Evolutionary conservation across 2,888 invertebrate species (phyloP).

Genomic region (Zelleria hepariella): DNA sequence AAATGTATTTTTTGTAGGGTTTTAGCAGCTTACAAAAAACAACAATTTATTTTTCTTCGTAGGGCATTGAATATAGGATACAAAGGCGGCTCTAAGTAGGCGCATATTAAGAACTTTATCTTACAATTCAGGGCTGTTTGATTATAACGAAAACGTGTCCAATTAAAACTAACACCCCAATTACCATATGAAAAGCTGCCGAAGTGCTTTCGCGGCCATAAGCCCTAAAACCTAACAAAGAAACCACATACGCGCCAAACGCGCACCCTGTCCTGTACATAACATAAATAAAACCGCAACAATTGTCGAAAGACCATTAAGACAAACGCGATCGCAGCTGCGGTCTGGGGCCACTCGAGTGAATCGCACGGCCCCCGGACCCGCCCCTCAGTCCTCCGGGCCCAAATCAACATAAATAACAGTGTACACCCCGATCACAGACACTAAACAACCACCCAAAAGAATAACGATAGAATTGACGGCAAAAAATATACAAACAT

Average conservation of each 20-base stretch:
- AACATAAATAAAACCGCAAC: slow-evolving; percentile 46
- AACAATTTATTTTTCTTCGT: neutral
- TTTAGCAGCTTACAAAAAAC: neutral
- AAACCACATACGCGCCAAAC: slow-evolving; percentile 11
- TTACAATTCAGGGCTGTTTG: too few species aligned
- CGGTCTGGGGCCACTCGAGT: slow-evolving; percentile 46
- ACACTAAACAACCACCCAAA: slow-evolving; percentile 45
- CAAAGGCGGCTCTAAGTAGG: too few species aligned
- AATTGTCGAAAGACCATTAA: slow-evolving; percentile 57
- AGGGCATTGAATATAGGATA: neutral
- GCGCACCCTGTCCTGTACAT: slow-evolving; percentile 36
- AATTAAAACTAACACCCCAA: neutral
- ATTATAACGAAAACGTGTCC: too few species aligned
- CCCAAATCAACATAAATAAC: slow-evolving; percentile 72
- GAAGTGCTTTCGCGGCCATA: slow-evolving; percentile 27
- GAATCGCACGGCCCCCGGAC: slow-evolving; percentile 53
- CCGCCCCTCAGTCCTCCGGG: slow-evolving; percentile 65
- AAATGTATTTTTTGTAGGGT: slow-evolving; percentile 17
- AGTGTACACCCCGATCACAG: slow-evolving; percentile 70
- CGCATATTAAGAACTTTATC: too few species aligned
- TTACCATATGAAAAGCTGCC: neutral
- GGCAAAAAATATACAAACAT: slow-evolving; percentile 15
- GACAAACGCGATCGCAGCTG: slow-evolving; percentile 64
- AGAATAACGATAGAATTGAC: slow-evolving; percentile 17
- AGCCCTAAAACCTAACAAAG: slow-evolving; percentile 27